Percentiles rank a stretch among this genome's conserved stretches.
Evolutionary conservation across 2,113 vertebrate genomes (phyloP).

Genomic region (Arvicanthis niloticus): DNA sequence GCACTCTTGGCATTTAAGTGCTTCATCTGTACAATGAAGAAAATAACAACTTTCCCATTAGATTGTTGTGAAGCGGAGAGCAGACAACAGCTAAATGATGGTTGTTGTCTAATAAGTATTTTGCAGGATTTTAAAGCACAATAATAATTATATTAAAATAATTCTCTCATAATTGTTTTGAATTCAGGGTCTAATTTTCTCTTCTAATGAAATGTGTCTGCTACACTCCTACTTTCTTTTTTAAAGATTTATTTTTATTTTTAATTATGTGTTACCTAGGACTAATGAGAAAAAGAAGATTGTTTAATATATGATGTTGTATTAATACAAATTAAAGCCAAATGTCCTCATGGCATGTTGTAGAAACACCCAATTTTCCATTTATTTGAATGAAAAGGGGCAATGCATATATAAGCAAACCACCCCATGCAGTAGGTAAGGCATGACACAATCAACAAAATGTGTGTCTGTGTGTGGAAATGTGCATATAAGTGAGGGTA

Average conservation of each 20-base stretch:
- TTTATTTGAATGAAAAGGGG: not conserved
- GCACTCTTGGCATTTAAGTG: not conserved
- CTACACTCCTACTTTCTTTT: constrained; percentile 30
- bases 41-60: not conserved
- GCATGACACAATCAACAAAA: not conserved
- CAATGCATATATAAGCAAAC: not conserved
- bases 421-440: not conserved
- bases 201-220: not conserved
- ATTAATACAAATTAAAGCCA: constrained; percentile 44
- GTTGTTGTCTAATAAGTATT: not conserved
- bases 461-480: not conserved
- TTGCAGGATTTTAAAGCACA: not conserved
- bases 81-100: not conserved
- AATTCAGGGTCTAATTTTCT: not conserved
- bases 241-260: not conserved
- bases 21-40: not conserved
- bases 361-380: not conserved
- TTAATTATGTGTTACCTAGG: not conserved
- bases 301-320: constrained; percentile 14
- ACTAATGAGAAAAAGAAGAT: not conserved
- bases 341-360: not conserved
- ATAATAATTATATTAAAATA: not conserved
- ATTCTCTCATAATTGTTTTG: constrained; percentile 20
- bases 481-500: not conserved
- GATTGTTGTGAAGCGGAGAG: constrained; percentile 2